These are phyloP conservation scores for Spilogale gracilis DNA, from an alignment of 2,113 vertebrate genomes.

Conservation along the genomic window DNA sequence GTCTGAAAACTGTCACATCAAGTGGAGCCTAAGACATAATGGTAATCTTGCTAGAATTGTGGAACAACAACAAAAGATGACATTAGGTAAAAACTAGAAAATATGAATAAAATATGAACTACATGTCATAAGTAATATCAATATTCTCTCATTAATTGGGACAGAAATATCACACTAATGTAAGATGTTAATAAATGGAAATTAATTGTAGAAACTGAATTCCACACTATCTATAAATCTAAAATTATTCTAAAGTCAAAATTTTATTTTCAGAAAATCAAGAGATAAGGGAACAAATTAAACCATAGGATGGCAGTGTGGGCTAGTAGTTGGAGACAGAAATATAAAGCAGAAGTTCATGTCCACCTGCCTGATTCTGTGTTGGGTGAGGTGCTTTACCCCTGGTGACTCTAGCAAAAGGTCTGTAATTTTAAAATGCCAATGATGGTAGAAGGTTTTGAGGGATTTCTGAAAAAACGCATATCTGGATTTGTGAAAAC, in stretches of 20 bases:
- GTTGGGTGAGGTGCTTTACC: neutral
- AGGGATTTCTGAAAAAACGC: neutral
- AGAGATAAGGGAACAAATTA: neutral
- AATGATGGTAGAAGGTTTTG: neutral
- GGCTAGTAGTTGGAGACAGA: neutral
- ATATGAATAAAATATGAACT: neutral
- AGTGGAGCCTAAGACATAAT: neutral
- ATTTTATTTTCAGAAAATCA: neutral
- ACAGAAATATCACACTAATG: neutral
- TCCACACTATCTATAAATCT: neutral
- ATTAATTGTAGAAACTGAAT: neutral
- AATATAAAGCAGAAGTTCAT: neutral
- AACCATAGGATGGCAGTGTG: neutral
- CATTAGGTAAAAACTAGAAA: neutral
- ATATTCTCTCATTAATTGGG: neutral
- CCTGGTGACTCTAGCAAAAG: neutral
- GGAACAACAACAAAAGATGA: neutral
- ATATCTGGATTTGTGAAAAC: neutral
- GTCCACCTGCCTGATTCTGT: neutral
- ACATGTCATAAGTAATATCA: neutral
- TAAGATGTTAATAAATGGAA: neutral
- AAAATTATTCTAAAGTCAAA: neutral
- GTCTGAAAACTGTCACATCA: neutral
- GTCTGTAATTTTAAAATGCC: neutral
- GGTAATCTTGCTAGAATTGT: neutral